phyloP scores from a whole-genome alignment of 1,140 invertebrate genomes.

The Magallana ariakensis region DNA sequence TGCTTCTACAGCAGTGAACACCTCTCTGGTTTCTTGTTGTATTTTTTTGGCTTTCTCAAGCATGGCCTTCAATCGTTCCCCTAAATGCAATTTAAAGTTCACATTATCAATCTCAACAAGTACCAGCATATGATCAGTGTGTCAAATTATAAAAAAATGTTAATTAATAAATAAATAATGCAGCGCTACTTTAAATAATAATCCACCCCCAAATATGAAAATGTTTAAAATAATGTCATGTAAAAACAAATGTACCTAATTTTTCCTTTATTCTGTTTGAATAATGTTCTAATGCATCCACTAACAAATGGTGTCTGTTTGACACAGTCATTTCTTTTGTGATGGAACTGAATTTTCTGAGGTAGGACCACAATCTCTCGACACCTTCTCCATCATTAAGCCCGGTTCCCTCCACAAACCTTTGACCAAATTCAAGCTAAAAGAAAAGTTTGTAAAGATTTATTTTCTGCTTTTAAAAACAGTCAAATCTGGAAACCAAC shows the following conservation, averaged over 20 bases:
- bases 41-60: slow-evolving; percentile 11
- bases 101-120: neutral
- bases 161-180: neutral
- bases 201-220: neutral
- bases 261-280: slow-evolving; percentile 1
- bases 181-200: neutral
- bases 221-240: neutral
- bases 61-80: too few relatives aligned
- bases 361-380: slow-evolving; percentile 56
- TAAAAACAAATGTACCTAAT: slow-evolving; percentile 34
- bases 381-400: slow-evolving; percentile 57
- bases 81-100: neutral
- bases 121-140: neutral
- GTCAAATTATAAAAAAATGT: neutral
- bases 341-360: slow-evolving; percentile 47
- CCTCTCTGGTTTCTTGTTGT: slow-evolving; percentile 8
- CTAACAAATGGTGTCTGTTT: slow-evolving; percentile 50
- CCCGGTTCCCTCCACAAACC: slow-evolving; percentile 24
- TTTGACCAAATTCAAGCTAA: slow-evolving; percentile 45
- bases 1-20: slow-evolving; percentile 13
- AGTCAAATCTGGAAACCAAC: too few relatives aligned
- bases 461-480: neutral
- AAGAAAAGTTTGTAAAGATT: slow-evolving; percentile 20
- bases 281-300: slow-evolving; percentile 38
- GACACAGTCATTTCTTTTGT: slow-evolving; percentile 57